Conservation (phyloP, 2,888 invertebrate genomes). For the Ochropleura leucogaster region DNA sequence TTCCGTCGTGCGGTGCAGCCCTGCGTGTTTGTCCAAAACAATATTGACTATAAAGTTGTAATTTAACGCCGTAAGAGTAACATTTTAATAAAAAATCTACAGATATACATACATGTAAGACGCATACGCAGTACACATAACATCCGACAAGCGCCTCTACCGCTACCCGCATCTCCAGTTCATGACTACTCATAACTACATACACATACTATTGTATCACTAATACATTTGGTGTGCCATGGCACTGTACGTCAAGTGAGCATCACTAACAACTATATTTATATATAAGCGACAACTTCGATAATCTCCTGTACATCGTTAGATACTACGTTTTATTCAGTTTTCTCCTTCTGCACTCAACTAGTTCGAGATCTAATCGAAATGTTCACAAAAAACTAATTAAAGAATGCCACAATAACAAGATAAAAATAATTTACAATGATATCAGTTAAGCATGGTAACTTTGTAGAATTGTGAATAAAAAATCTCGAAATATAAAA, state of each 20-base stretch:
- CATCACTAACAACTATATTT: slow-evolving; percentile 73
- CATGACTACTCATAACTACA: slow-evolving; percentile 67
- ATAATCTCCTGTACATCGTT: slow-evolving; percentile 57
- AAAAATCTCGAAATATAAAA: slow-evolving; percentile 67
- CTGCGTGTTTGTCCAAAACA: slow-evolving; percentile 39
- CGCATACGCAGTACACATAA: slow-evolving; percentile 51
- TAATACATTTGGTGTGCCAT: slow-evolving; percentile 81
- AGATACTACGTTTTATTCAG: slow-evolving; percentile 49
- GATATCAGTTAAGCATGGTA: slow-evolving; percentile 71
- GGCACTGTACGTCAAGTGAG: slow-evolving; percentile 77
- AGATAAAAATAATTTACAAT: slow-evolving; percentile 64
- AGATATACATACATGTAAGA: slow-evolving; percentile 63
- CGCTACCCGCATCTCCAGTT: slow-evolving; percentile 69
- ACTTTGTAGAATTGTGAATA: slow-evolving; percentile 68
- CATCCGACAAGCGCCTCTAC: slow-evolving; percentile 59
- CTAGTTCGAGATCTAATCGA: slow-evolving; percentile 57
- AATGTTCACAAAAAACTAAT: slow-evolving; percentile 55
- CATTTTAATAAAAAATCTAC: slow-evolving; percentile 63
- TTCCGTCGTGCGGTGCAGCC: background rate
- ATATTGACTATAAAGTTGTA: slow-evolving; percentile 48
- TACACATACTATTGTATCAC: slow-evolving; percentile 68
- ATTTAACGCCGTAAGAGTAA: slow-evolving; percentile 50
- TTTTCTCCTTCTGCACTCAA: slow-evolving; percentile 45
- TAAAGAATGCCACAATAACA: slow-evolving; percentile 54
- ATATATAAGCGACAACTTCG: slow-evolving; percentile 63